Base-by-base conservation (phyloP, 2,797 vertebrate species). In the Petrocephalus sullivani region DNA sequence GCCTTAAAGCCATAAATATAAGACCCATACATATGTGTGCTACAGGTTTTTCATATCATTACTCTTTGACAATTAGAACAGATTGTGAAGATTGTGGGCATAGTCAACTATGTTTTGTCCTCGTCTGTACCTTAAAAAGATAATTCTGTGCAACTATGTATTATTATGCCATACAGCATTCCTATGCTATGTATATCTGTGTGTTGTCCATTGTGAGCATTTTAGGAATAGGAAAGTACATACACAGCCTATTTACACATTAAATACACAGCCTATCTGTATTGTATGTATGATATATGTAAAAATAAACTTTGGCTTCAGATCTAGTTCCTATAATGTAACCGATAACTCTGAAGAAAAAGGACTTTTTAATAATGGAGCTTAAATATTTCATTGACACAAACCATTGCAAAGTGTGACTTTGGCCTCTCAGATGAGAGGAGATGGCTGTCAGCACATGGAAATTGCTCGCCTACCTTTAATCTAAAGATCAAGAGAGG, bases 321-420 rank as follows among this genome's bases (percentile, higher is more conserved):
- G 75, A 46, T 46, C 2, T 37, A 81, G 37, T 49, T 81, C 16
- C 7, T 81, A n/a, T 81, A 81, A 21, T 49, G 37, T 49, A 10
- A 9, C 41, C 16, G 75, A 81, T 81, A 81, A 28, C n/a, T 33
- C 58, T 54, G 46, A 56, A 51, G 19, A 82, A 58, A 60, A 14
- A 46, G 41, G 41, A 9, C 41, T 60, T 89, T 81, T 28, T 54
- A 87, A 81, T 87, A 53, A 71, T 54, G 56, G 53, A 51, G 37
- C 64, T 61, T 78, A 41, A 71, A 58, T 67, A 56, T 54, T 89
- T 89, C 91, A 89, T 90, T 87, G 54, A 88, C 90, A 87, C 87
- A 64, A 89, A 91, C 92, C 90, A 92, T 94, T 93, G 93, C 91
- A 91, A 92, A 93, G 92, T 92, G 90, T 85, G 91, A 94, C 92